These are phyloP conservation scores for Siniperca knerii DNA, from an alignment of 2,113 vertebrate genomes.

Conservation along the genomic window DNA sequence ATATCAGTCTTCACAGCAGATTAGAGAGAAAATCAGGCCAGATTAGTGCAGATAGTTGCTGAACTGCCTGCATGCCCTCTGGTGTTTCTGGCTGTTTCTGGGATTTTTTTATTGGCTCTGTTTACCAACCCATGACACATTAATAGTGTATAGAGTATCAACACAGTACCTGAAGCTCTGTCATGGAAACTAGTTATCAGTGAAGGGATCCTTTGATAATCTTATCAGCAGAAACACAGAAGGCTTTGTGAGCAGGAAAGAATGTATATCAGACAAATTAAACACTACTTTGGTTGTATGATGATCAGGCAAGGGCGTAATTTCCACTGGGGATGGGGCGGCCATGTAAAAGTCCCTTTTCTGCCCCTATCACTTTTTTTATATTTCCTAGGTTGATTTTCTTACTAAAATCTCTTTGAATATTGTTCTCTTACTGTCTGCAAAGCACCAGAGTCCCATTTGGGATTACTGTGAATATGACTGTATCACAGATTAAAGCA, in stretches of 20 bases:
- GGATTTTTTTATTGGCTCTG: neutral
- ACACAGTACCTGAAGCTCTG: neutral
- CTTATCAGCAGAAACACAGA: neutral
- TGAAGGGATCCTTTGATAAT: neutral
- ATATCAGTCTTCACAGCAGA: neutral
- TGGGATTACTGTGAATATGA: too few species aligned
- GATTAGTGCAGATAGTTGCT: neutral
- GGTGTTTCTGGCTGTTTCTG: neutral
- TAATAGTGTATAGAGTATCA: constrained; percentile 19
- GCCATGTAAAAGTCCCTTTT: too few species aligned
- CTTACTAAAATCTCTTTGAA: neutral
- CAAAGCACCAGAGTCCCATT: neutral
- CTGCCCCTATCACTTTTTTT: neutral
- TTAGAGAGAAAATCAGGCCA: neutral
- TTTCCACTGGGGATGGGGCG: too few species aligned
- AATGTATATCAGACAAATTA: neutral
- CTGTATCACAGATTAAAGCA: too few species aligned
- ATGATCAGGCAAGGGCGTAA: neutral
- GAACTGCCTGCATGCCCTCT: neutral
- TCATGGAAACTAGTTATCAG: neutral
- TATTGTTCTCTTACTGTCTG: neutral
- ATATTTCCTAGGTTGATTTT: neutral
- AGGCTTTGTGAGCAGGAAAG: constrained; percentile 11
- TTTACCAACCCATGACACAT: neutral
- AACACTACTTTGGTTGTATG: neutral